A percentile compares a stretch with the other conserved stretches of the same genome.
phyloP scores from a whole-genome alignment of 2,113 vertebrate species.

The Cynocephalus volans region DNA sequence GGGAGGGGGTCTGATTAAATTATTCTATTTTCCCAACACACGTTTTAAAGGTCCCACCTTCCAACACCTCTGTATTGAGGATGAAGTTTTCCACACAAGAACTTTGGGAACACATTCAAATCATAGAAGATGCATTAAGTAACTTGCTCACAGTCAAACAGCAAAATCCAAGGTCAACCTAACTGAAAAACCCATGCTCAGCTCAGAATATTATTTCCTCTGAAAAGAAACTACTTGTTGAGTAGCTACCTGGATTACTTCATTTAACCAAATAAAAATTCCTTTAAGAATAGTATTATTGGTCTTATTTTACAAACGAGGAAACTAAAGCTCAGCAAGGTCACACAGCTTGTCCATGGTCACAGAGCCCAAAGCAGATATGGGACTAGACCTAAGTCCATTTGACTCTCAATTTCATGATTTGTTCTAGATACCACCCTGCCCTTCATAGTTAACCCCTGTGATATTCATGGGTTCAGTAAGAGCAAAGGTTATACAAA shows the following conservation, averaged over 20 bases:
- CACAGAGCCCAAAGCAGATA: slow-evolving; percentile 13
- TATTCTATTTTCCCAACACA: background rate
- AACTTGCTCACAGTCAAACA: background rate
- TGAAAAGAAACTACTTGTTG: background rate
- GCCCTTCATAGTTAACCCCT: background rate
- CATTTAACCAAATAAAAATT: slow-evolving; percentile 30
- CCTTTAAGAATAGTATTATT: slow-evolving; percentile 38
- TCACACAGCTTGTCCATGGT: background rate
- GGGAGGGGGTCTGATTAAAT: no score
- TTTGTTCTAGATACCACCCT: background rate
- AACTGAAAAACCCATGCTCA: background rate
- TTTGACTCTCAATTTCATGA: background rate
- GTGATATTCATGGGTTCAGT: background rate
- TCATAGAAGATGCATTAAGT: background rate
- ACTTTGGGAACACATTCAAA: background rate
- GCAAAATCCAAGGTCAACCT: background rate
- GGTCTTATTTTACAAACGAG: background rate
- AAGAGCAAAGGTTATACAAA: slow-evolving; percentile 54
- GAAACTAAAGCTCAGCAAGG: slow-evolving; percentile 49
- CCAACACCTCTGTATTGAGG: background rate
- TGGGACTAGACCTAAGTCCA: background rate
- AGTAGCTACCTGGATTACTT: slow-evolving; percentile 4
- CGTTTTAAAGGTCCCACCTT: background rate
- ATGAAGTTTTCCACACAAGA: background rate
- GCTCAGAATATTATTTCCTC: background rate